Evolutionary conservation across 1,140 invertebrate genomes (phyloP).

Genomic region (Drosophila ohnishii): DNA sequence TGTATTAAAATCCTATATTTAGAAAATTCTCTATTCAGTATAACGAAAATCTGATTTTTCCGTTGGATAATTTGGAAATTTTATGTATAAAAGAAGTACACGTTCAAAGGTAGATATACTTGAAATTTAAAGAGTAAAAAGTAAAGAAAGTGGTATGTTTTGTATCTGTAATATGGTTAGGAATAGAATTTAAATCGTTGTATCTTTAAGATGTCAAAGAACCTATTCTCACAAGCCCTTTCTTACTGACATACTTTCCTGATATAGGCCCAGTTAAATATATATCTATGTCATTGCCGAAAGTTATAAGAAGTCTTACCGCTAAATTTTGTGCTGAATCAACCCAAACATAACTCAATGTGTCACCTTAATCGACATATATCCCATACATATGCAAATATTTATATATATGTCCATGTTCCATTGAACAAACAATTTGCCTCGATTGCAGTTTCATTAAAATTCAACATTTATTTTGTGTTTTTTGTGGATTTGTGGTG

Average conservation of each 20-base stretch:
- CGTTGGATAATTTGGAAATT: constrained; percentile 52
- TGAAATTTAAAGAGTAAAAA: not conserved
- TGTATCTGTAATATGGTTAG: not conserved
- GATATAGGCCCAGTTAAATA: constrained; percentile 20
- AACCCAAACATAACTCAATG: constrained; percentile 71
- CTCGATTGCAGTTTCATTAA: constrained; percentile 63
- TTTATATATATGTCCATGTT: constrained; percentile 11
- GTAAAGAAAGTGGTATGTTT: not conserved
- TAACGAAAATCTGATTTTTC: constrained; percentile 26
- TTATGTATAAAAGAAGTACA: constrained; percentile 6
- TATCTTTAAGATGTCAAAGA: not conserved
- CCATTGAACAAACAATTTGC: constrained; percentile 54
- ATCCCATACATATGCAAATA: constrained; percentile 19
- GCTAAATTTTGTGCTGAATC: constrained; percentile 62
- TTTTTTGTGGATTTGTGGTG: not conserved
- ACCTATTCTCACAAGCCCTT: no score
- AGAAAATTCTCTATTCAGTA: constrained; percentile 49
- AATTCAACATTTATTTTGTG: constrained; percentile 39
- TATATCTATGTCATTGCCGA: constrained; percentile 64
- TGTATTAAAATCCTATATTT: constrained; percentile 45
- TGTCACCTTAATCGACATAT: constrained; percentile 67
- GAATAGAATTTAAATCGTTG: not conserved
- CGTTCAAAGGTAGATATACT: not conserved
- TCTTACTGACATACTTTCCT: not conserved
- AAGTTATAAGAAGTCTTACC: constrained; percentile 44